Evolutionary conservation across 2,888 invertebrate species (phyloP).

Genomic region (Ophioninae sp.): DNA sequence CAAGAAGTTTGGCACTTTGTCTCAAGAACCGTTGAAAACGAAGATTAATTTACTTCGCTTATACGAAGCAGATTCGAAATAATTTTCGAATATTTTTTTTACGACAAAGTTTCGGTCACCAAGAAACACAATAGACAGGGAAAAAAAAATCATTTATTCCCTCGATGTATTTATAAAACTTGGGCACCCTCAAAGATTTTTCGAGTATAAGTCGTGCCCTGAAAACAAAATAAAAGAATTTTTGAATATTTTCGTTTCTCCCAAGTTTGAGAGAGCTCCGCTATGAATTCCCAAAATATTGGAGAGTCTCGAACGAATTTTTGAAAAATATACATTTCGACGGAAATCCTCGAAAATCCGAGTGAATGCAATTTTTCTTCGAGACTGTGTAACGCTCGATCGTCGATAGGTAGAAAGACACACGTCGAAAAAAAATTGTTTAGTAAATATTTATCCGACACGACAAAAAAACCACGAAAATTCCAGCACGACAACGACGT

Average conservation of each 20-base stretch:
- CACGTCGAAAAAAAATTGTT: background rate
- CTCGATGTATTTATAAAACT: constrained; percentile 20
- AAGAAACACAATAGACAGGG: constrained; percentile 2
- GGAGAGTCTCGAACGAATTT: background rate
- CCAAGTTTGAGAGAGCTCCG: background rate
- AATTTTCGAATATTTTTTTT: constrained; percentile 19
- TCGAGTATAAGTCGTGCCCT: constrained; percentile 1
- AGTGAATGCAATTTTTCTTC: constrained; percentile 15
- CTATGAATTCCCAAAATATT: background rate
- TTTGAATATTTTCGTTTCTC: constrained; percentile 1
- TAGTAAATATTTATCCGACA: background rate
- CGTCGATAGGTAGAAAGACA: background rate
- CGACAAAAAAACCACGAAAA: constrained; percentile 23
- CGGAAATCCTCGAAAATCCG: background rate
- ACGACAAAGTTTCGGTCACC: background rate
- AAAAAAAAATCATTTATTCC: constrained; percentile 11
- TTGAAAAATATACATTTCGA: background rate
- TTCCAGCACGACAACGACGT: constrained; percentile 37
- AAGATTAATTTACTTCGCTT: background rate
- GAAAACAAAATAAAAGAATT: constrained; percentile 12
- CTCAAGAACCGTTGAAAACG: background rate
- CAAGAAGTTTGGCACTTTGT: background rate
- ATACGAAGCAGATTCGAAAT: background rate
- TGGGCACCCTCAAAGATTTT: constrained; percentile 22
- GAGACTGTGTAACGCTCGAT: background rate